Conservation (phyloP, 2,888 invertebrate species). For the Selenia dentaria region DNA sequence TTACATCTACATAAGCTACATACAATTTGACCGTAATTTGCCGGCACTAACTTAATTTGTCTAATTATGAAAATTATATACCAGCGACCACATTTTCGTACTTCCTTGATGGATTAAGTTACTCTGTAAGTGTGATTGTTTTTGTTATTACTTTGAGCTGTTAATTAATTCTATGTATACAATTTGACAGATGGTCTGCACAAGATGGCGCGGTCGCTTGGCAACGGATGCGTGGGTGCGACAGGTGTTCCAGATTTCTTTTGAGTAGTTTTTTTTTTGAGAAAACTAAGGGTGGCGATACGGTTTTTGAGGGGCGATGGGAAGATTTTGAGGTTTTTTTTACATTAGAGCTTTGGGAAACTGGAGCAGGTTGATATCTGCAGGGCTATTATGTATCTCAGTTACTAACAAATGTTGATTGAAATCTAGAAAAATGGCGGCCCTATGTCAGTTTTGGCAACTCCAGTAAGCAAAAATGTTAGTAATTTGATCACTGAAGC, state of each 20-base stretch:
- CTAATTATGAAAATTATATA: constrained; percentile 33
- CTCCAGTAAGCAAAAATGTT: too few species aligned
- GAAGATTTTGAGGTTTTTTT: constrained; percentile 41
- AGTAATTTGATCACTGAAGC: too few species aligned
- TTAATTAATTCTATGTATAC: constrained; percentile 53
- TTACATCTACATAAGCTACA: constrained; percentile 17
- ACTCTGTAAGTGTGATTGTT: constrained; percentile 21
- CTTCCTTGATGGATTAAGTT: constrained; percentile 22
- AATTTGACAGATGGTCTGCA: constrained; percentile 75
- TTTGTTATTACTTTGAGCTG: constrained; percentile 6
- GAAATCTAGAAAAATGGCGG: too few species aligned
- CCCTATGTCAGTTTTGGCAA: too few species aligned
- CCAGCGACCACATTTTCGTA: constrained; percentile 5
- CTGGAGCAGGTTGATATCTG: background rate
- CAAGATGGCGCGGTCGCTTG: constrained; percentile 63
- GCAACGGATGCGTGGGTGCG: constrained; percentile 74
- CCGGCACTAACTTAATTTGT: constrained; percentile 15
- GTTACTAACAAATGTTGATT: too few species aligned
- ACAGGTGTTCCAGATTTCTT: constrained; percentile 71
- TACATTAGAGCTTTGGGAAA: background rate
- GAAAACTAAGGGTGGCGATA: constrained; percentile 55
- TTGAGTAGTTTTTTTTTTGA: constrained; percentile 49
- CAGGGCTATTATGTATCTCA: too few species aligned
- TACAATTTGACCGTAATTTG: constrained; percentile 13
- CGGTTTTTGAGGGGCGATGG: constrained; percentile 66